Percentiles rank a stretch among this genome's conserved stretches.
phyloP scores from a whole-genome alignment of 2,888 invertebrate genomes.

The Drosophila imparisetae region DNA sequence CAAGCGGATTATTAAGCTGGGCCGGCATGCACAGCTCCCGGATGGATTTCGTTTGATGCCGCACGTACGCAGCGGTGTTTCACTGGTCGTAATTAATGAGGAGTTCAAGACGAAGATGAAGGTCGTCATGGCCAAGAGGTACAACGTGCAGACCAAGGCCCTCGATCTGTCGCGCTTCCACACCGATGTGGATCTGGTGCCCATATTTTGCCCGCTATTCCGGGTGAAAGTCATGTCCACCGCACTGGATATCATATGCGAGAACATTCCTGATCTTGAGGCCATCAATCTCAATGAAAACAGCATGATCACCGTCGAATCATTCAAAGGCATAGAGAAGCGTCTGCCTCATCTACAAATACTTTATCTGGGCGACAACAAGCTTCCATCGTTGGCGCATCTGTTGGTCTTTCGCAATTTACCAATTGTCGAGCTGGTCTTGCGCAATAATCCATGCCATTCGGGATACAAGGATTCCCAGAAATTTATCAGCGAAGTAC shows the following conservation, averaged over 20 bases:
- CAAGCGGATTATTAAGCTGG: slow-evolving; percentile 88
- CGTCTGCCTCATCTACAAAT: slow-evolving; percentile 91
- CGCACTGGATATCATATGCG: slow-evolving; percentile 91
- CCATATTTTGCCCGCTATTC: slow-evolving; percentile 91
- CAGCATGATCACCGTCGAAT: slow-evolving; percentile 89
- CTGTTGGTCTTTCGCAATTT: slow-evolving; percentile 87
- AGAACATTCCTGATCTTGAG: slow-evolving; percentile 93
- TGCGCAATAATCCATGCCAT: slow-evolving; percentile 86
- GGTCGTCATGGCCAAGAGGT: slow-evolving; percentile 92
- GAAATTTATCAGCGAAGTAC: slow-evolving; percentile 89
- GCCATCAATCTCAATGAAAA: slow-evolving; percentile 93
- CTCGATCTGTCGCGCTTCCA: slow-evolving; percentile 93
- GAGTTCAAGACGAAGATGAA: slow-evolving; percentile 91
- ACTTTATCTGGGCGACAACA: slow-evolving; percentile 91
- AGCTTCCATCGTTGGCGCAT: slow-evolving; percentile 87
- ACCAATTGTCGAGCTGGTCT: slow-evolving; percentile 90
- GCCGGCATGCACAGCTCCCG: slow-evolving; percentile 89
- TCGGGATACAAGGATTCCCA: slow-evolving; percentile 48
- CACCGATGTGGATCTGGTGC: slow-evolving; percentile 89
- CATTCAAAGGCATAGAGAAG: slow-evolving; percentile 87
- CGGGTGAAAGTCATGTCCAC: slow-evolving; percentile 89
- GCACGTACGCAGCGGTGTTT: slow-evolving; percentile 88
- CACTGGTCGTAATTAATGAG: slow-evolving; percentile 88
- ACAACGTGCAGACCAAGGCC: slow-evolving; percentile 87
- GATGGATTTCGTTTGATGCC: slow-evolving; percentile 90